These are phyloP conservation scores for Ochlodes sylvanus DNA, from an alignment of 2,888 invertebrate genomes.

Conservation along the genomic window DNA sequence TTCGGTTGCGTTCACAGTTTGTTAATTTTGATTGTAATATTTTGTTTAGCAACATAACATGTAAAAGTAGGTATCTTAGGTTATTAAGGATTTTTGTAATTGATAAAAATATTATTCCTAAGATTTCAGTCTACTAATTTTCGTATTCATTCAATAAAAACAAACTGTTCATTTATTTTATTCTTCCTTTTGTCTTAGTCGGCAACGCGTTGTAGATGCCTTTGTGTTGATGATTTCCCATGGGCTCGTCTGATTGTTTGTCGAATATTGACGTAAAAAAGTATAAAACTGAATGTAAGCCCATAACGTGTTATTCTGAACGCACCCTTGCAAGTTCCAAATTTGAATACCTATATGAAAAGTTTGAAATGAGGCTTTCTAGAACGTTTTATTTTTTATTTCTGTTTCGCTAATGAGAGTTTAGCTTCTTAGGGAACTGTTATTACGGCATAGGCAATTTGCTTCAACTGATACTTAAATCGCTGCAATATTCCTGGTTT, in stretches of 20 bases:
- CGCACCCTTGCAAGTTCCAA: slow-evolving; percentile 61
- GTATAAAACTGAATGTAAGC: no score
- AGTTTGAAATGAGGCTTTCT: slow-evolving; percentile 74
- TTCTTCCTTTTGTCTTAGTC: no score
- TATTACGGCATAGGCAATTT: slow-evolving; percentile 56
- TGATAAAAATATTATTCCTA: no score
- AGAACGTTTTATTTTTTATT: slow-evolving; percentile 60
- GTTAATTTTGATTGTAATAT: neutral
- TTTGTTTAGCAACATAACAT: no score
- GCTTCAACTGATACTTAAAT: slow-evolving; percentile 25
- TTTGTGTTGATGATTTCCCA: no score
- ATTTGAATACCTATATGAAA: slow-evolving; percentile 71
- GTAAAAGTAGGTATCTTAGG: no score
- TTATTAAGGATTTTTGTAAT: no score
- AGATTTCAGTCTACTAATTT: no score
- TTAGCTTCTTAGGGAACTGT: slow-evolving; percentile 76
- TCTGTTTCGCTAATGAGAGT: slow-evolving; percentile 60
- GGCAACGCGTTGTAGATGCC: no score
- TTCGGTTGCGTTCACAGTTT: slow-evolving; percentile 30
- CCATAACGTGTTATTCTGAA: slow-evolving; percentile 40
- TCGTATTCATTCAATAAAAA: no score
- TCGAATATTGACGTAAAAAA: slow-evolving; percentile 5
- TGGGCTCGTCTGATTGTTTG: no score
- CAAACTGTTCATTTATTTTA: no score
- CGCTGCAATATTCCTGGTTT: slow-evolving; percentile 7